Evolutionary conservation across 1,140 invertebrate genomes (phyloP).

Genomic region (Ips nitidus): DNA sequence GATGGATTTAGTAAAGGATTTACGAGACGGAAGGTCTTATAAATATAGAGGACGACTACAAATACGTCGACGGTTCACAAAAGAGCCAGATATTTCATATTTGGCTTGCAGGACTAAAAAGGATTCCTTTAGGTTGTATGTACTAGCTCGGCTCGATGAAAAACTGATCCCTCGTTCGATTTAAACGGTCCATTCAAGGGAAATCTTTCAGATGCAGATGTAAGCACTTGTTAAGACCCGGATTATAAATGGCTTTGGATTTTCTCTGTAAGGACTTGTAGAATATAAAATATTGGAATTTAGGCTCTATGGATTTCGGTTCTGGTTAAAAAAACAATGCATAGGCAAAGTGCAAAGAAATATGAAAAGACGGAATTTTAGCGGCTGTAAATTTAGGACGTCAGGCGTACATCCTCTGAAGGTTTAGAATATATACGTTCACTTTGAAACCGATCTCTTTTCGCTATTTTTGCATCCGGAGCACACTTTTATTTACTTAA

Average conservation of each 20-base stretch:
- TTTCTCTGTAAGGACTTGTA: neutral
- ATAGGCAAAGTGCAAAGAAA: no score
- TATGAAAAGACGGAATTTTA: neutral
- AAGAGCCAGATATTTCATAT: conserved; percentile 2
- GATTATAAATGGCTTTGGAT: conserved; percentile 2
- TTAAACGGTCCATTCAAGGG: neutral
- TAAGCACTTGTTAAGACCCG: conserved; percentile 1
- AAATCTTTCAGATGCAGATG: conserved; percentile 6
- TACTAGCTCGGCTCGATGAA: neutral
- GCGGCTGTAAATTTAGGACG: conserved; percentile 16
- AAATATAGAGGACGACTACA: conserved; percentile 4
- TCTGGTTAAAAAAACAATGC: no score
- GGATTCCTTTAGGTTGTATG: neutral
- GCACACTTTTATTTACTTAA: conserved; percentile 36
- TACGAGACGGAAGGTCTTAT: neutral
- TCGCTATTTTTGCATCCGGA: conserved; percentile 31
- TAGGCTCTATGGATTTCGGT: no score
- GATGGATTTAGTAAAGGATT: neutral
- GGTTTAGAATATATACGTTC: conserved; percentile 31
- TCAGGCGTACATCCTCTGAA: conserved; percentile 27
- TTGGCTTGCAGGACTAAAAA: conserved; percentile 7
- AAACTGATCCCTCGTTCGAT: conserved; percentile 4
- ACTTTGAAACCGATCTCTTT: conserved; percentile 35
- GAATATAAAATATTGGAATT: no score
- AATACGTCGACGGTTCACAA: conserved; percentile 7